These are phyloP conservation scores for Aramus guarauna DNA, from an alignment of 2,113 vertebrate species.

Conservation along the genomic window DNA sequence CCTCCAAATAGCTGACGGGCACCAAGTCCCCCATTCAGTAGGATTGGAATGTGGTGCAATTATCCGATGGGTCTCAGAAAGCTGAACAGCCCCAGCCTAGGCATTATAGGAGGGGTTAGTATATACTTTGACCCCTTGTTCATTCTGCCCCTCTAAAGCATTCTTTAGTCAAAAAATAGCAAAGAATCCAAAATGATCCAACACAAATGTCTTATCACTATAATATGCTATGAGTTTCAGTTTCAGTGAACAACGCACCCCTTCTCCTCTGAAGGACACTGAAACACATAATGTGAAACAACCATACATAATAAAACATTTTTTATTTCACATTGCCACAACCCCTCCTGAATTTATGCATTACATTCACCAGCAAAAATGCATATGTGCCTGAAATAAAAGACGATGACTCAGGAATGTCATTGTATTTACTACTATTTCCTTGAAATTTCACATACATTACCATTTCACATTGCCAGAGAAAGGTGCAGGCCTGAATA, in stretches of 20 bases:
- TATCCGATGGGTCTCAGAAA: neutral
- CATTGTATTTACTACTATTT: neutral
- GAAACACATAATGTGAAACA: slow-evolving; percentile 4
- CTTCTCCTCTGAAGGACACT: slow-evolving; percentile 25
- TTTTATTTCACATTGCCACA: slow-evolving; percentile 36
- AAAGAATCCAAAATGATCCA: neutral
- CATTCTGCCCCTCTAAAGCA: neutral
- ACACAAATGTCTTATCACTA: neutral
- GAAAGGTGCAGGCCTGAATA: neutral
- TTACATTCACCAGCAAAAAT: neutral
- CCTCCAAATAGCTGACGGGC: neutral
- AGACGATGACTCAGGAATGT: neutral
- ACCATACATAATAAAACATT: neutral
- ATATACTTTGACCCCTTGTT: neutral
- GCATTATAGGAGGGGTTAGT: accelerated
- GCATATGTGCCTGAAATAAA: slow-evolving; percentile 11
- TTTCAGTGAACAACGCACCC: neutral
- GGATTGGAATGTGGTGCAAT: accelerated
- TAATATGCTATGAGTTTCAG: neutral
- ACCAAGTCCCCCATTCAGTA: neutral
- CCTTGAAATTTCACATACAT: neutral
- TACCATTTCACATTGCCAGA: neutral
- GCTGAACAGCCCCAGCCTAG: neutral
- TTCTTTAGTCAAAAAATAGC: neutral
- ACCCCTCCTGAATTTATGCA: slow-evolving; percentile 22